Conservation (phyloP, 2,888 invertebrate species). For the Strigamia crassipes region DNA sequence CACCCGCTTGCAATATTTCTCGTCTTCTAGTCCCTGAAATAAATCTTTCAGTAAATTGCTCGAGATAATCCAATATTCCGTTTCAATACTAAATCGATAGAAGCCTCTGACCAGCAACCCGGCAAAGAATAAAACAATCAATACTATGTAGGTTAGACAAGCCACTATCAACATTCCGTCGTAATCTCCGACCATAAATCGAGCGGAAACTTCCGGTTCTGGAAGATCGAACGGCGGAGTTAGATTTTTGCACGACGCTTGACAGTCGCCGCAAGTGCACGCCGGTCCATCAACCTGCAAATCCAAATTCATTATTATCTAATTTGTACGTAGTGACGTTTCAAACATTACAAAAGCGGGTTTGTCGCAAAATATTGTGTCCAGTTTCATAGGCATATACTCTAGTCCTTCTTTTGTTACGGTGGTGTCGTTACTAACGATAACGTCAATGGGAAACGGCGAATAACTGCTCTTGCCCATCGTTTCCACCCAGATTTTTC, state of each 20-base stretch:
- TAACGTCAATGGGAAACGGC: neutral
- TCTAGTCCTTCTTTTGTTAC: neutral
- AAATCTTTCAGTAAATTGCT: neutral
- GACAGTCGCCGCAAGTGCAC: conserved; percentile 51
- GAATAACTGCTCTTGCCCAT: neutral
- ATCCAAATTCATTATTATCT: neutral
- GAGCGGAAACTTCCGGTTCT: neutral
- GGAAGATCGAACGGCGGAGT: neutral
- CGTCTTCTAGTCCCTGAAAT: neutral
- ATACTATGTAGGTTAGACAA: neutral
- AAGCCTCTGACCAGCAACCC: neutral
- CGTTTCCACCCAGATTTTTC: neutral
- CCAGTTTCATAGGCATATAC: neutral
- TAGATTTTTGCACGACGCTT: neutral
- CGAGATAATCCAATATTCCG: no score
- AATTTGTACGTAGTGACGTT: neutral
- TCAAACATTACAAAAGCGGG: neutral
- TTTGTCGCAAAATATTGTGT: neutral
- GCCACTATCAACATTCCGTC: neutral
- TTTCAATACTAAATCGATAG: neutral
- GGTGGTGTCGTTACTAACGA: neutral
- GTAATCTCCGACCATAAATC: neutral
- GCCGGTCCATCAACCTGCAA: neutral
- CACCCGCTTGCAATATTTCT: neutral
- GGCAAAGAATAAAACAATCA: neutral